A percentile compares a stretch with the other conserved stretches of the same genome.
Evolutionary conservation across 2,797 vertebrate species (phyloP).

Genomic region (Psittacula derbiana): DNA sequence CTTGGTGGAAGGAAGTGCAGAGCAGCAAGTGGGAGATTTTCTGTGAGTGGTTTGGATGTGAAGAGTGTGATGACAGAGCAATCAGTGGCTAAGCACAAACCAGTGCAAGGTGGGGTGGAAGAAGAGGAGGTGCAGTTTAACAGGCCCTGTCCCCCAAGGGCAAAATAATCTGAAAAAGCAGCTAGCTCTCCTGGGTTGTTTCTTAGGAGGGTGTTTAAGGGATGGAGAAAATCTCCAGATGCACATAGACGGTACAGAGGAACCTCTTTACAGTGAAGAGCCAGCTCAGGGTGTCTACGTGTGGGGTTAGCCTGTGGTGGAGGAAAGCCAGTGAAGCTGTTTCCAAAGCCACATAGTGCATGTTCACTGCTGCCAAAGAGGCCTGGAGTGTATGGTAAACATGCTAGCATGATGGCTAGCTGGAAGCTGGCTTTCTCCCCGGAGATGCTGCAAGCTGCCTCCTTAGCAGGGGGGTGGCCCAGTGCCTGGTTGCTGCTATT

Average conservation of each 20-base stretch:
- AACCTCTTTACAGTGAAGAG: accelerated
- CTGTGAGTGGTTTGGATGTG: accelerated
- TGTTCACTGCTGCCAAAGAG: not conserved
- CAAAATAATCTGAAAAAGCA: not conserved
- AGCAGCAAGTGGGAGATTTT: not conserved
- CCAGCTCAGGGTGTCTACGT: accelerated
- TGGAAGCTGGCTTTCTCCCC: not conserved
- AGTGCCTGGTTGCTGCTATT: not conserved
- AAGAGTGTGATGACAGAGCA: not conserved
- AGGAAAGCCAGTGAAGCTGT: not conserved
- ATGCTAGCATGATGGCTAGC: accelerated
- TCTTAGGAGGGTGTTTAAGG: not conserved
- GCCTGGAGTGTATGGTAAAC: not conserved
- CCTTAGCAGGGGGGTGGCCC: not conserved
- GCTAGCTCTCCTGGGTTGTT: not conserved
- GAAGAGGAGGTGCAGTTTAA: not conserved
- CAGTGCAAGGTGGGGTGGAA: not conserved
- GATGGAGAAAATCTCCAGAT: not conserved
- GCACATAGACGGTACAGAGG: not conserved
- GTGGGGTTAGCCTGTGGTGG: not conserved
- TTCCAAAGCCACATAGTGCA: not conserved
- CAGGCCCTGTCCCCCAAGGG: accelerated
- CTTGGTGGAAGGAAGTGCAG: not conserved
- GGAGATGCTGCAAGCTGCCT: not conserved
- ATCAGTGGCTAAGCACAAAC: too few species aligned